Conservation (phyloP, 2,888 invertebrate species). For the Ophion ventricosus region DNA sequence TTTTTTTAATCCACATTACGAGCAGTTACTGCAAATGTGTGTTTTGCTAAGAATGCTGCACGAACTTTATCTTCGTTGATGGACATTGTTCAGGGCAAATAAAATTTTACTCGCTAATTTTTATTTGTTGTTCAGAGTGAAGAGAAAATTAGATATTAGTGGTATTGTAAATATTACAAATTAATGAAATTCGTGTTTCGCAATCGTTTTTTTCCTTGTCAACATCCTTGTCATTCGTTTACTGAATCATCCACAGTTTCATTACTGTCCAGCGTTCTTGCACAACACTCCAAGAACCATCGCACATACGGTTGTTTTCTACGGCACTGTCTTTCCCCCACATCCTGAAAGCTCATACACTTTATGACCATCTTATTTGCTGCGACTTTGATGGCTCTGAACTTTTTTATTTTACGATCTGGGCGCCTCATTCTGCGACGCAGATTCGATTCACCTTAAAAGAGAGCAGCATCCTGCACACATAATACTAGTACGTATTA, state of each 20-base stretch:
- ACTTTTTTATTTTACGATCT: slow-evolving; percentile 60
- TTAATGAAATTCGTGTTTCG: not conserved
- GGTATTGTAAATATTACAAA: too few relatives aligned
- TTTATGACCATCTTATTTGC: slow-evolving; percentile 62
- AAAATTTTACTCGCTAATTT: too few relatives aligned
- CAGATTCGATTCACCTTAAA: slow-evolving; percentile 75
- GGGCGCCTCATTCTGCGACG: slow-evolving; percentile 52
- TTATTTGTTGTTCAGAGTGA: too few relatives aligned
- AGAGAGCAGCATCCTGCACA: slow-evolving; percentile 26
- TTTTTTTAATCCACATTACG: too few relatives aligned
- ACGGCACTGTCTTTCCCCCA: slow-evolving; percentile 11
- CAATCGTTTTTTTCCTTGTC: not conserved
- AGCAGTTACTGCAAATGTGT: too few relatives aligned
- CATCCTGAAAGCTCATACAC: slow-evolving; percentile 22
- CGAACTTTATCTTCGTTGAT: too few relatives aligned
- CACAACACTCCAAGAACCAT: not conserved
- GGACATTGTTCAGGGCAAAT: too few relatives aligned
- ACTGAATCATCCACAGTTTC: not conserved
- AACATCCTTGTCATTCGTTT: not conserved
- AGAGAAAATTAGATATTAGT: too few relatives aligned
- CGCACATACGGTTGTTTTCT: slow-evolving; percentile 1
- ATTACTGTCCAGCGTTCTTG: not conserved
- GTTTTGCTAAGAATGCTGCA: too few relatives aligned
- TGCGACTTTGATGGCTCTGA: slow-evolving; percentile 33
- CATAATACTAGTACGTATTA: slow-evolving; percentile 15